Evolutionary conservation across 2,797 vertebrate genomes (phyloP), one percentile per base, ranked within the genome.

Genomic region (Loris lydekkerianus): DNA sequence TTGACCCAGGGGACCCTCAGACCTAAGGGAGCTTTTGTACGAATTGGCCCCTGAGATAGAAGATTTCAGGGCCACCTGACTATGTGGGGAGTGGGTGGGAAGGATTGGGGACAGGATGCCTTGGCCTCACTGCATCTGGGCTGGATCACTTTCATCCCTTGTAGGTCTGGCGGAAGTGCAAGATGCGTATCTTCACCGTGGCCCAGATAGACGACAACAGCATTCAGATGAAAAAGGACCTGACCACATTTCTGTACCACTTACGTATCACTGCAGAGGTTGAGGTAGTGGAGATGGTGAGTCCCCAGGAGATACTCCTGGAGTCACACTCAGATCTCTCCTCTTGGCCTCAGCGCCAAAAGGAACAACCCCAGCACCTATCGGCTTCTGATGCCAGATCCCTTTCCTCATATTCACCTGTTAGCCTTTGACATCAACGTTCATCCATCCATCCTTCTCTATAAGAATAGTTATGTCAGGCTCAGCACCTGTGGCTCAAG

Each of bases 191-290:
- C 98, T 99, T 99, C 98, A 99, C 99, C 0, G 99, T 99, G 98
- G 99, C 99, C 23, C 99, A 99, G 98, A 98, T 99, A 99, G 99
- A 99, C 0, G 99, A 99, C 98, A 99, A 99, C 98, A 99, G 99
- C 98, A 99, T 99, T 97, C 99, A 99, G 98, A 99, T 99, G 99
- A 99, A 99, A 96, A 99, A 99, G 96, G 99, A 99, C 98, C 98
- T 99, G 97, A 99, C 99, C 58, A 99, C 99, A 0, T 99, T 99
- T 98, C 98, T 99, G 92, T 99, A 99, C 97, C 99, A 99, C 73
- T 98, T 99, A 97, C 99, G 99, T 86, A 99, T 99, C 73, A 99
- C 99, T 0, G 99, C 99, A 0, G 99, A 99, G 96, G 99, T 99
- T 65, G 99, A 99, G 98, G 99, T 99, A 84, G 99, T 99, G 92